Evolutionary conservation across 2,797 vertebrate species (phyloP).

Genomic region (Helicolenus hilgendorfi): DNA sequence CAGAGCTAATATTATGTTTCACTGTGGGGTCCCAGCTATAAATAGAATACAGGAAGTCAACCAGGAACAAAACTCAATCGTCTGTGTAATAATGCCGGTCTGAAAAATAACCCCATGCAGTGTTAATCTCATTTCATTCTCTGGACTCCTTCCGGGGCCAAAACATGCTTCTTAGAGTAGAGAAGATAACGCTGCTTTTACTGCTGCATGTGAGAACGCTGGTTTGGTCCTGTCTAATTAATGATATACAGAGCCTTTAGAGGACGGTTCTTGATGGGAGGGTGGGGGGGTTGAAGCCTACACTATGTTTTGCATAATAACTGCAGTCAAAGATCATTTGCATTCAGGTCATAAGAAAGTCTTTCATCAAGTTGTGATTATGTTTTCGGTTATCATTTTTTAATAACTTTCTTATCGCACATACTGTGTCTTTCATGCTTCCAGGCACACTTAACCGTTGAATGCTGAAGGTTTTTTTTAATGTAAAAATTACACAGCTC

Average conservation of each 20-base stretch:
- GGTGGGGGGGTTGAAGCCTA: neutral
- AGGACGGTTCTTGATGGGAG: conserved; percentile 15
- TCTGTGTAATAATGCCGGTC: conserved; percentile 39
- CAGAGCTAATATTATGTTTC: conserved; percentile 65
- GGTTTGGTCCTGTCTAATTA: conserved; percentile 65
- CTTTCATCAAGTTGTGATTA: conserved; percentile 25
- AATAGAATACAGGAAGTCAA: conserved; percentile 54
- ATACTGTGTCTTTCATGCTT: neutral
- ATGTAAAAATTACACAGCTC: neutral
- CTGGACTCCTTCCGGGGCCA: conserved; percentile 41
- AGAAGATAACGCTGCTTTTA: conserved; percentile 33
- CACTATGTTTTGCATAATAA: conserved; percentile 65
- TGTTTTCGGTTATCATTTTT: conserved; percentile 22
- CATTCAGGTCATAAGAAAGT: conserved; percentile 30
- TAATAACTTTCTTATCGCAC: conserved; percentile 7
- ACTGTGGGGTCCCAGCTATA: conserved; percentile 42
- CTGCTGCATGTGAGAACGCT: conserved; percentile 8
- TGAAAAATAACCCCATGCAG: conserved; percentile 18
- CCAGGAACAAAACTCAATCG: conserved; percentile 35
- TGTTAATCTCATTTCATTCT: conserved; percentile 54
- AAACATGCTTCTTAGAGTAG: conserved; percentile 30
- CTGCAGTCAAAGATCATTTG: conserved; percentile 51
- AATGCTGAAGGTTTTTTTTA: neutral
- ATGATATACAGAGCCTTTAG: conserved; percentile 38
- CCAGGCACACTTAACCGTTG: neutral